Conservation (phyloP, 2,113 vertebrate genomes). For the Corythoichthys intestinalis region DNA sequence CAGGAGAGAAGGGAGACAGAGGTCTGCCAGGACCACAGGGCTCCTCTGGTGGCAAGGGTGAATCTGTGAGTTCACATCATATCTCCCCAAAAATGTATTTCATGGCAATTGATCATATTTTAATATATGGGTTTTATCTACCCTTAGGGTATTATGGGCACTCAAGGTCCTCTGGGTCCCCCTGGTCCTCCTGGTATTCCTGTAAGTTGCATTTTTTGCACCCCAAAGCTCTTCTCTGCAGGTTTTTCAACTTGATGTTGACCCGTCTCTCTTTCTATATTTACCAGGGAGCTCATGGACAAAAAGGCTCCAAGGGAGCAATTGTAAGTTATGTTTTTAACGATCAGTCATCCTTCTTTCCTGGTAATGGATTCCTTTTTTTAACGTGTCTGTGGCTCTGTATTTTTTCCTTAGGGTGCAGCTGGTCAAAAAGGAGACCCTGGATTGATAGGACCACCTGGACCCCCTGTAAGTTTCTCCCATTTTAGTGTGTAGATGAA, state of each 20-base stretch:
- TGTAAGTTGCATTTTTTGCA: constrained; percentile 71
- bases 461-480: constrained; percentile 83
- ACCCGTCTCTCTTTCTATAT: not conserved
- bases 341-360: not conserved
- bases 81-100: not conserved
- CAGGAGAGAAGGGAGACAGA: constrained; percentile 94
- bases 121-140: constrained; percentile 5
- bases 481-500: not conserved
- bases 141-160: constrained; percentile 77
- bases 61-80: constrained; percentile 75
- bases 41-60: constrained; percentile 84
- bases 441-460: constrained; percentile 86
- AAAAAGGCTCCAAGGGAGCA: constrained; percentile 94
- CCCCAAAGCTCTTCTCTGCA: not conserved
- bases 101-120: not conserved
- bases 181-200: constrained; percentile 93
- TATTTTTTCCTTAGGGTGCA: constrained; percentile 75
- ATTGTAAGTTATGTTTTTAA: constrained; percentile 73
- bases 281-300: constrained; percentile 85
- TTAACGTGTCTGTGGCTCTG: not conserved
- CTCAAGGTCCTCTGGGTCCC: constrained; percentile 85
- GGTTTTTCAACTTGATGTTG: not conserved
- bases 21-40: constrained; percentile 92
- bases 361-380: not conserved
- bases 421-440: constrained; percentile 91